Conservation (phyloP, 2,888 invertebrate species). For the Calliopum simillimum region DNA sequence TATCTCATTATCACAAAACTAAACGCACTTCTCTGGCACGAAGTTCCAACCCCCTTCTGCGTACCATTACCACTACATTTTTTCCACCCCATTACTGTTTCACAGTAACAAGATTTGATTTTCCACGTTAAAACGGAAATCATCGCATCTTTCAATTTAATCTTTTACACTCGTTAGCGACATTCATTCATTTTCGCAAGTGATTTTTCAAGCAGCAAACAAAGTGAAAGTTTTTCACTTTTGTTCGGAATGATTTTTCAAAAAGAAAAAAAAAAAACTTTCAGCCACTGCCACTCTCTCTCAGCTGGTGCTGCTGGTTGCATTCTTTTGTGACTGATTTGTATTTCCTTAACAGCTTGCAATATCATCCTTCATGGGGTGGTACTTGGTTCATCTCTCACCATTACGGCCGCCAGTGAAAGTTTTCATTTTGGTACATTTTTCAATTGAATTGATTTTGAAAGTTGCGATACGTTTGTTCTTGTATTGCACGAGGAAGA, state of each 20-base stretch:
- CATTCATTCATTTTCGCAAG: conserved; percentile 46
- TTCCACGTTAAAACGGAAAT: conserved; percentile 46
- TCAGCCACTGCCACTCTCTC: neutral
- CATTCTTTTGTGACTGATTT: neutral
- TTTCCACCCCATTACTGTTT: too few species aligned
- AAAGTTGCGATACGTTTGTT: conserved; percentile 39
- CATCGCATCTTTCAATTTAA: conserved; percentile 50
- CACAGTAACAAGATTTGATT: neutral
- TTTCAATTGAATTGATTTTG: conserved; percentile 44
- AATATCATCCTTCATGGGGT: neutral
- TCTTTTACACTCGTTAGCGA: conserved; percentile 43
- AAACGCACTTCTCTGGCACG: too few species aligned
- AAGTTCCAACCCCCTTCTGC: too few species aligned
- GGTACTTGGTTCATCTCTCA: neutral
- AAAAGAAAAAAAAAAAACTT: too few species aligned
- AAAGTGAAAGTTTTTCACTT: conserved; percentile 17
- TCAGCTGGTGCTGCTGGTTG: neutral
- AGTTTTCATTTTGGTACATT: conserved; percentile 35
- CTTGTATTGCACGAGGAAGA: neutral
- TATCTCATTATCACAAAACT: too few species aligned
- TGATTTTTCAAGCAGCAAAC: conserved; percentile 44
- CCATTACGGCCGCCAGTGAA: neutral
- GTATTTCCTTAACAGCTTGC: neutral
- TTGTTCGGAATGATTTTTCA: neutral
- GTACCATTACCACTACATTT: too few species aligned